Evolutionary conservation across 2,113 vertebrate genomes (phyloP).

Genomic region (Pelmatolapia mariae): DNA sequence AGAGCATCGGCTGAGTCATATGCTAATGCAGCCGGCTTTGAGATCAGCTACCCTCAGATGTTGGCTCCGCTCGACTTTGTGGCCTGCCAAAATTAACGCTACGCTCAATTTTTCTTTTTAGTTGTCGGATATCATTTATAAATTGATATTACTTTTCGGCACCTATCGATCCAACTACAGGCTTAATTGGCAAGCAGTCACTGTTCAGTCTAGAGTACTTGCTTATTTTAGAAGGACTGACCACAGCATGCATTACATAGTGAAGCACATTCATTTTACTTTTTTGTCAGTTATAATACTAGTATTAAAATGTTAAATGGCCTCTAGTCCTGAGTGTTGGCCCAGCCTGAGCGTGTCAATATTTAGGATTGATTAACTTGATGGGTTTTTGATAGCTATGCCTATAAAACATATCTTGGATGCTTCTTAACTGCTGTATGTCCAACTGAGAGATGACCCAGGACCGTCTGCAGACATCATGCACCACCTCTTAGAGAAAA

Average conservation of each 20-base stretch:
- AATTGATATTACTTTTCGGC: not conserved
- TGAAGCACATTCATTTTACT: not conserved
- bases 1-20: not conserved
- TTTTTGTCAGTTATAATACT: not conserved
- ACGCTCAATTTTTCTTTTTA: not conserved
- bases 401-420: not conserved
- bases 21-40: accelerated
- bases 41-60: not conserved
- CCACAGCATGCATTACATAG: not conserved
- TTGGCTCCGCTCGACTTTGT: accelerated
- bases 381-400: not conserved
- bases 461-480: not conserved
- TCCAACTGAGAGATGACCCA: not conserved
- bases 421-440: not conserved
- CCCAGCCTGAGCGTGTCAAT: not conserved
- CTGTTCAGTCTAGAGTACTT: not conserved
- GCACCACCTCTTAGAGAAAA: not conserved
- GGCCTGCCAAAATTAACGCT: not conserved
- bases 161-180: not conserved
- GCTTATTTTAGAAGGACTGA: not conserved
- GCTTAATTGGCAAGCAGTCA: not conserved
- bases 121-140: not conserved
- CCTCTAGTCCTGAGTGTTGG: not conserved
- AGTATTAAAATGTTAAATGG: not conserved
- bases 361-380: not conserved